These are phyloP conservation scores for Aurelia coerulea DNA, from an alignment of 30 jellyfish, hydroid and myxozoan genomes.

Conservation along the genomic window DNA sequence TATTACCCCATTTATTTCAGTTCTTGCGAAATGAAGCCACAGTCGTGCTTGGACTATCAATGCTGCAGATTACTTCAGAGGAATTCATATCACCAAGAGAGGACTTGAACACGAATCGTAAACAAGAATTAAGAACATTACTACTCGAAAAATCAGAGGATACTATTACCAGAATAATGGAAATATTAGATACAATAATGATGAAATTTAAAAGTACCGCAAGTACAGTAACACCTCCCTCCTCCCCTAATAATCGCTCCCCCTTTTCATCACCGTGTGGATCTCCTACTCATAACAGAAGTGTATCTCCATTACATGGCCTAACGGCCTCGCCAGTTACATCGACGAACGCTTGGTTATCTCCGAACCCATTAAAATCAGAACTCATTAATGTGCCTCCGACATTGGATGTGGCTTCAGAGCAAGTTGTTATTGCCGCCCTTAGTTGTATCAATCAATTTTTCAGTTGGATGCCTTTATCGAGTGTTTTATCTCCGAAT, in stretches of 20 bases:
- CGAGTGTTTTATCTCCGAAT: slow-evolving; percentile 72
- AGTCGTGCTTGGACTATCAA: slow-evolving; percentile 74
- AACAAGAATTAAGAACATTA: slow-evolving; percentile 61
- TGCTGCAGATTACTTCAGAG: slow-evolving; percentile 89
- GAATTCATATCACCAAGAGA: slow-evolving; percentile 98
- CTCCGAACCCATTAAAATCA: slow-evolving; percentile 26
- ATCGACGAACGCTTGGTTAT: slow-evolving; percentile 25
- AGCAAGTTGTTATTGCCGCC: slow-evolving; percentile 79
- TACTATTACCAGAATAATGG: slow-evolving; percentile 64
- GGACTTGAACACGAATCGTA: slow-evolving; percentile 82
- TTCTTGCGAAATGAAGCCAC: slow-evolving; percentile 76
- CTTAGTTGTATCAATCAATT: slow-evolving; percentile 81
- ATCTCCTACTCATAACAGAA: slow-evolving; percentile 60
- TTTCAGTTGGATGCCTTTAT: slow-evolving; percentile 88
- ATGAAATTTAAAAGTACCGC: slow-evolving; percentile 51
- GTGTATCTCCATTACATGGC: slow-evolving; percentile 50
- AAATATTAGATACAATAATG: slow-evolving; percentile 63
- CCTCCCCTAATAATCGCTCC: slow-evolving; percentile 91
- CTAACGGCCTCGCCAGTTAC: neutral
- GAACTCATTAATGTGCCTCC: slow-evolving; percentile 17
- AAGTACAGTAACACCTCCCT: slow-evolving; percentile 90
- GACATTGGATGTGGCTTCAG: slow-evolving; percentile 66
- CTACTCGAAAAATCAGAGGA: slow-evolving; percentile 75
- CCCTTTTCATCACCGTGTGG: slow-evolving; percentile 83
- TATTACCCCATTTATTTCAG: slow-evolving; percentile 4